Evolutionary conservation across 2,888 invertebrate species (phyloP).

Genomic region (Muscina levida): DNA sequence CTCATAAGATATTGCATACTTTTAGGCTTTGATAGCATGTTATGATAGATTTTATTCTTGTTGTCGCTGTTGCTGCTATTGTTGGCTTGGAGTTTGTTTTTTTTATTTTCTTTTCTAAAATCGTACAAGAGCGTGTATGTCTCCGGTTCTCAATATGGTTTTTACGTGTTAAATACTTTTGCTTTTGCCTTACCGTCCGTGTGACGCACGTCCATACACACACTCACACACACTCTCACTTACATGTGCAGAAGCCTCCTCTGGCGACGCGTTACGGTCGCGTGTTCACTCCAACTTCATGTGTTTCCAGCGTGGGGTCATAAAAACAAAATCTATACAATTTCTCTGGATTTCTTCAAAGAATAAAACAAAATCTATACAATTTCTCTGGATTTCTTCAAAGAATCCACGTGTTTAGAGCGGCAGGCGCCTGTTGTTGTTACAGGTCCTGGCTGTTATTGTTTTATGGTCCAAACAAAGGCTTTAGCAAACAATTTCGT

Average conservation of each 20-base stretch:
- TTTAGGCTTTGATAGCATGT: constrained; percentile 59
- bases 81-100: background rate
- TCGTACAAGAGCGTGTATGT: background rate
- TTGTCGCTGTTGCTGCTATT: background rate
- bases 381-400: background rate
- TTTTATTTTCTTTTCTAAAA: constrained; percentile 8
- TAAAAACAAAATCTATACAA: constrained; percentile 15
- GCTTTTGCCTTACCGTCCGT: constrained; percentile 18
- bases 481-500: constrained; percentile 60
- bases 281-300: constrained; percentile 60
- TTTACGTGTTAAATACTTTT: constrained; percentile 59
- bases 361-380: constrained; percentile 2
- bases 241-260: constrained; percentile 12
- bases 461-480: constrained; percentile 47
- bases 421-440: constrained; percentile 25
- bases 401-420: constrained; percentile 47
- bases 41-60: constrained; percentile 59
- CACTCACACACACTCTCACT: background rate
- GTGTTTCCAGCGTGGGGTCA: background rate
- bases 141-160: constrained; percentile 47
- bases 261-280: constrained; percentile 42
- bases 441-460: constrained; percentile 33
- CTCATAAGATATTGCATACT: constrained; percentile 49
- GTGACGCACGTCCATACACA: constrained; percentile 36
- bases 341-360: background rate